Evolutionary conservation across 1,140 invertebrate genomes (phyloP).

Genomic region (Acyrthosiphon pisum): DNA sequence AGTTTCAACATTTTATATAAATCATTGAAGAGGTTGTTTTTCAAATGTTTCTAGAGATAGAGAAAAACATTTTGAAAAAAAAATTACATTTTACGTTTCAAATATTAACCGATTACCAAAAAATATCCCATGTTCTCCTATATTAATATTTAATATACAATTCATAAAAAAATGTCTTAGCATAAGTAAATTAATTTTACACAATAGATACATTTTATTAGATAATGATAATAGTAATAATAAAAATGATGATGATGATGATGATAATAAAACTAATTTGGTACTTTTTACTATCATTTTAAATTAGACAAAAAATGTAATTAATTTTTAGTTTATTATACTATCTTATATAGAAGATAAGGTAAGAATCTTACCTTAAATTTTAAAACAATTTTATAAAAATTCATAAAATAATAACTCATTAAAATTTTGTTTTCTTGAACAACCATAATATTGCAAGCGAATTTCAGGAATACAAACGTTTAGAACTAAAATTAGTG

Average conservation of each 20-base stretch:
- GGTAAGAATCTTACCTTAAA: too few species aligned
- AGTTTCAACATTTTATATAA: neutral
- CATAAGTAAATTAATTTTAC: neutral
- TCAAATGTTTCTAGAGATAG: neutral
- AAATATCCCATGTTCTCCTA: neutral
- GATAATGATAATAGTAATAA: neutral
- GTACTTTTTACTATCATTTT: neutral
- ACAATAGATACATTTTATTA: neutral
- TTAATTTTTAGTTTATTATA: neutral
- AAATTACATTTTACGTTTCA: neutral
- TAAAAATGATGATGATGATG: too few species aligned
- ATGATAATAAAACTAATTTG: neutral
- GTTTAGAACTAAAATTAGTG: slow-evolving; percentile 23
- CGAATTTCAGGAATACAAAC: neutral
- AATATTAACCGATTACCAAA: neutral
- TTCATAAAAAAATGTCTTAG: neutral
- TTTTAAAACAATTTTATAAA: neutral
- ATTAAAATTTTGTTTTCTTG: neutral
- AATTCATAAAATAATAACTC: neutral
- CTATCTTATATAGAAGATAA: too few species aligned
- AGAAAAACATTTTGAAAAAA: neutral
- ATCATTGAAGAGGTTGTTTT: neutral
- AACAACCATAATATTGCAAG: neutral
- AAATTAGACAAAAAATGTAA: neutral
- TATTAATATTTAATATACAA: neutral